Percentiles rank a stretch among this genome's conserved stretches.
phyloP scores from a whole-genome alignment of 1,140 invertebrate genomes.

The Pogonomyrmex barbatus region DNA sequence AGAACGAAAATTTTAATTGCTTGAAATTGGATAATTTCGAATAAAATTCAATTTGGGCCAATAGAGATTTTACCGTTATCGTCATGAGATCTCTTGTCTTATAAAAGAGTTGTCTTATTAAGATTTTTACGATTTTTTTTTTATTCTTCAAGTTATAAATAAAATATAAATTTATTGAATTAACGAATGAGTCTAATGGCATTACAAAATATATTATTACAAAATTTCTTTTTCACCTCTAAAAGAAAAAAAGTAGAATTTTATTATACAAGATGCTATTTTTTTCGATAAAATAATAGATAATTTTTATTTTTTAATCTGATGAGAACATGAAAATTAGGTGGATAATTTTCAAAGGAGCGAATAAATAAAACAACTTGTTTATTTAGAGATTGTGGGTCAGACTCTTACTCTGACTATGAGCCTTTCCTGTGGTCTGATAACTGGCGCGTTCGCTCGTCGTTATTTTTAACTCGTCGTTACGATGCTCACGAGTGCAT shows the following conservation, averaged over 20 bases:
- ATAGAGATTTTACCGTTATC: neutral
- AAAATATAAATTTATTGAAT: slow-evolving; percentile 2
- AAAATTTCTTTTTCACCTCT: neutral
- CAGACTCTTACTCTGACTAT: neutral
- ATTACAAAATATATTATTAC: neutral
- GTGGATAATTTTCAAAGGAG: neutral
- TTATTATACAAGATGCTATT: neutral
- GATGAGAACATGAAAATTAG: neutral
- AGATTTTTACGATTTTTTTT: neutral
- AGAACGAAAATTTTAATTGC: neutral
- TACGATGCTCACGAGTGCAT: neutral
- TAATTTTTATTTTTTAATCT: neutral
- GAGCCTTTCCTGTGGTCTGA: neutral
- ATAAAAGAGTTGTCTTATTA: neutral
- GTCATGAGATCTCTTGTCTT: neutral
- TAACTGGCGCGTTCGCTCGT: neutral
- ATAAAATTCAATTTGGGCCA: neutral
- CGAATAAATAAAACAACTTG: slow-evolving; percentile 11
- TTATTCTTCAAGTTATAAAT: neutral
- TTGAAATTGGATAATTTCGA: neutral
- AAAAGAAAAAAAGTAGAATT: neutral
- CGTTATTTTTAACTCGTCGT: slow-evolving; percentile 53
- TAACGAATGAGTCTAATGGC: neutral
- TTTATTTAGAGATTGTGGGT: slow-evolving; percentile 7
- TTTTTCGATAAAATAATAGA: neutral